These are phyloP conservation scores for Bombylius major DNA, from an alignment of 2,888 invertebrate species.

Conservation along the genomic window DNA sequence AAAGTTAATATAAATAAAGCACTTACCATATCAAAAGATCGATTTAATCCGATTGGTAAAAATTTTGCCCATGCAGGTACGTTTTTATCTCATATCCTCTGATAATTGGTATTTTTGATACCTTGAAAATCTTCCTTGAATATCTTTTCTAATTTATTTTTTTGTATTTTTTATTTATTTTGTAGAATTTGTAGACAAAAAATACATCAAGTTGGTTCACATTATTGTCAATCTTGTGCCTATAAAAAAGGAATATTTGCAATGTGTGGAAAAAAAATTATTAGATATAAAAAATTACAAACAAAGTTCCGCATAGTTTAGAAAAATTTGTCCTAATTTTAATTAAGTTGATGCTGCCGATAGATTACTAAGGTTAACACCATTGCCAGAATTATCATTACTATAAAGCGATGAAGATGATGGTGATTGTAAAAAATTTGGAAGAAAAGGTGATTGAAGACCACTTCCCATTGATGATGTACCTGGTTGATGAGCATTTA, in stretches of 20 bases:
- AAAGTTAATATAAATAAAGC: slow-evolving; percentile 95
- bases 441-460: not conserved
- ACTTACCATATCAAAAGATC: slow-evolving; percentile 65
- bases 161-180: slow-evolving; percentile 13
- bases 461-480: not conserved
- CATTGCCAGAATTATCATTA: too few species aligned
- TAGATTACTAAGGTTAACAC: too few species aligned
- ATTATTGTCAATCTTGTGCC: slow-evolving; percentile 96
- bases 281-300: slow-evolving; percentile 87
- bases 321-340: too few species aligned
- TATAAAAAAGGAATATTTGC: slow-evolving; percentile 99
- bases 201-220: slow-evolving; percentile 88
- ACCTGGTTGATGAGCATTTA: not conserved
- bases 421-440: not conserved
- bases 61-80: slow-evolving; percentile 31
- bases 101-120: too few species aligned
- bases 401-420: too few species aligned
- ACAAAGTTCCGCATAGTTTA: slow-evolving; percentile 64
- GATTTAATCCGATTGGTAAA: slow-evolving; percentile 56
- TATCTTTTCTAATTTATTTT: not conserved
- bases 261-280: slow-evolving; percentile 96
- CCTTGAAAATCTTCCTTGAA: not conserved
- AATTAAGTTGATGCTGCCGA: not conserved
- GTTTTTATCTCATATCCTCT: not conserved
- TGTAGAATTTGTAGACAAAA: slow-evolving; percentile 84